These are phyloP conservation scores for Eucriotettix oculatus DNA, from an alignment of 2,888 invertebrate species.

Conservation along the genomic window DNA sequence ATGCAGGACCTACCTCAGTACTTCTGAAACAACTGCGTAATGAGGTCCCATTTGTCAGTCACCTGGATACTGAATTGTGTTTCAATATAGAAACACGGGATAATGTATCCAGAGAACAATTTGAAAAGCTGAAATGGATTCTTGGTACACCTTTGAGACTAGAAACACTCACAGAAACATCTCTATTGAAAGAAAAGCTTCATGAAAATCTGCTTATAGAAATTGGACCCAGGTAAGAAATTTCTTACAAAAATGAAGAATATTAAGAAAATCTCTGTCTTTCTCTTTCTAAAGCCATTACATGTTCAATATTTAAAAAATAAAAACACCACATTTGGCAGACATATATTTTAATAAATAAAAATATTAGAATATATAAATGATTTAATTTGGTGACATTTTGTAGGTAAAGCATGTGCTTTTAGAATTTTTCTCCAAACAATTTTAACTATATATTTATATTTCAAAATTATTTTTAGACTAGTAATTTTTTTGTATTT, in stretches of 20 bases:
- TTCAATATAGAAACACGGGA: conserved; percentile 55
- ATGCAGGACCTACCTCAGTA: conserved; percentile 16
- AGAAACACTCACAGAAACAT: conserved; percentile 35
- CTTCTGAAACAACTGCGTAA: conserved; percentile 17
- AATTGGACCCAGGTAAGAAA: conserved; percentile 66
- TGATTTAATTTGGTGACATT: no score
- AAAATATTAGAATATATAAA: no score
- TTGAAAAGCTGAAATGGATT: conserved; percentile 57
- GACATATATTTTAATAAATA: no score
- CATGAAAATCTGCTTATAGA: conserved; percentile 46
- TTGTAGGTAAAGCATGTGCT: no score
- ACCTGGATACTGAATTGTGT: conserved; percentile 56
- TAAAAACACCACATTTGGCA: no score
- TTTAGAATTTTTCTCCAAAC: no score
- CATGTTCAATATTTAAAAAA: no score
- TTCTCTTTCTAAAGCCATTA: no score
- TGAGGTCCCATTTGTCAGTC: conserved; percentile 22
- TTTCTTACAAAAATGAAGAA: not conserved
- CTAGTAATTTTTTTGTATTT: no score
- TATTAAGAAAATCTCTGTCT: not conserved
- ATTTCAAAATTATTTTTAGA: no score
- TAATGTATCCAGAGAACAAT: conserved; percentile 39
- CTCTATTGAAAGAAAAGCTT: conserved; percentile 28
- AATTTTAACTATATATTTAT: no score
- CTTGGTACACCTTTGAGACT: conserved; percentile 52